These are phyloP conservation scores for Manacus vitellinus DNA, from an alignment of 2,113 vertebrate species.

Conservation along the genomic window DNA sequence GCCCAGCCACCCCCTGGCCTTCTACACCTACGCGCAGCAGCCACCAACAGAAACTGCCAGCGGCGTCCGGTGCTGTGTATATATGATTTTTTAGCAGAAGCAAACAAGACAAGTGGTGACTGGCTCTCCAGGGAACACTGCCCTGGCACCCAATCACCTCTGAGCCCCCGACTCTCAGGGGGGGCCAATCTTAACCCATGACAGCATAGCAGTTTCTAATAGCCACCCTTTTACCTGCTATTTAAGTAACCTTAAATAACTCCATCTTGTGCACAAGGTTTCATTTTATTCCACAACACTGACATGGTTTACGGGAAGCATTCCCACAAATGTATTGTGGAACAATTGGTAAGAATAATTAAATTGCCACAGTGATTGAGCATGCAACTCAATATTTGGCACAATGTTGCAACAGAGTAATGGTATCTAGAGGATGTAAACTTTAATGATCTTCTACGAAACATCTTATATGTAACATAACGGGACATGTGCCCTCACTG, in stretches of 20 bases:
- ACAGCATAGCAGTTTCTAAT: background rate
- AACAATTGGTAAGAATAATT: background rate
- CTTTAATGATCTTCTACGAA: background rate
- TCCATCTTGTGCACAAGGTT: background rate
- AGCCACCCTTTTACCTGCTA: background rate
- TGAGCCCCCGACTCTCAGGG: too few relatives aligned
- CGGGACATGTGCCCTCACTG: fast-evolving
- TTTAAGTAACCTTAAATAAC: background rate
- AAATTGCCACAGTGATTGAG: background rate
- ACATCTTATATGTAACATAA: background rate
- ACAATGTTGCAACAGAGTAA: background rate
- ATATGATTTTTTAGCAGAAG: too few relatives aligned
- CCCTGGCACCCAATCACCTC: too few relatives aligned
- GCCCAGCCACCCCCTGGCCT: too few relatives aligned
- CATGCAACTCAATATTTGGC: background rate
- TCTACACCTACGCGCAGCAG: too few relatives aligned
- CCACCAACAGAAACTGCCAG: too few relatives aligned
- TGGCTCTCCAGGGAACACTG: too few relatives aligned
- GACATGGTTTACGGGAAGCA: background rate
- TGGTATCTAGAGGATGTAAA: background rate
- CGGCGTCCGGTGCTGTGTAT: too few relatives aligned
- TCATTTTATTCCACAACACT: background rate
- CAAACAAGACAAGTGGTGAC: too few relatives aligned
- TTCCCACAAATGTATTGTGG: background rate
- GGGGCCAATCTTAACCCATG: too few relatives aligned